Evolutionary conservation across 64 coral and sea anemone species (phyloP), one percentile per base, ranked within the genome.

Genomic region (Stichodactyla mertensii): DNA sequence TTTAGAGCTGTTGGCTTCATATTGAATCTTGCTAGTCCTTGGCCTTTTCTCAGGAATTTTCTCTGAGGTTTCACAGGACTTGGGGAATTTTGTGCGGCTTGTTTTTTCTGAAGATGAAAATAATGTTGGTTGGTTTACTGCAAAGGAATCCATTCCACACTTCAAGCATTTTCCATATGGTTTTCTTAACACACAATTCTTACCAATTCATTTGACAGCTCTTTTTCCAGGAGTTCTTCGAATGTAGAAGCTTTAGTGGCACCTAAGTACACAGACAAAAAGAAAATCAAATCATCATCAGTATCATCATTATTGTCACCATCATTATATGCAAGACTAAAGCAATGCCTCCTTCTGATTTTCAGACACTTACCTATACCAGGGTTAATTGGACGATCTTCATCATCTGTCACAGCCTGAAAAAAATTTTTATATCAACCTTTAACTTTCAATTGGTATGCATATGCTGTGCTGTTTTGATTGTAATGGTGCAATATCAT

Each of bases 1-100:
- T 74, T 74, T 10, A 13, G 26, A 9, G 8, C 24, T 74, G 23
- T 26, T 84, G 87, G 85, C 79, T 92, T 95, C 70, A 92, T 66
- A 67, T 86, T 82, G 78, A 95, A 95, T 52, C 94, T 89, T 52
- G 84, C 86, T 31, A 95, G 87, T 2, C 94, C 94, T 86, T 95
- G 83, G 23, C 94, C 94, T 95, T 95, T 95, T 64, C 87, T 83
- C 7, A 95, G 79, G 82, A 95, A 95, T 83, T 90, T 89, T 62
- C 83, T 89, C 52, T 92, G 91, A 16, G 87, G 54, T 87, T 77
- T 95, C 8, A 55, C 58, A 71, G 85, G 71, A 58, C 60, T 59
- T 62, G 61, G 20, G 14, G 16, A 70, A 26, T 55, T 69, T 89
- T 11, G 31, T 58, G 84, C 14, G 67, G 10, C 53, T 54, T 74